These are phyloP conservation scores for Paradisaea rubra DNA, from an alignment of 2,113 vertebrate species.

Conservation along the genomic window DNA sequence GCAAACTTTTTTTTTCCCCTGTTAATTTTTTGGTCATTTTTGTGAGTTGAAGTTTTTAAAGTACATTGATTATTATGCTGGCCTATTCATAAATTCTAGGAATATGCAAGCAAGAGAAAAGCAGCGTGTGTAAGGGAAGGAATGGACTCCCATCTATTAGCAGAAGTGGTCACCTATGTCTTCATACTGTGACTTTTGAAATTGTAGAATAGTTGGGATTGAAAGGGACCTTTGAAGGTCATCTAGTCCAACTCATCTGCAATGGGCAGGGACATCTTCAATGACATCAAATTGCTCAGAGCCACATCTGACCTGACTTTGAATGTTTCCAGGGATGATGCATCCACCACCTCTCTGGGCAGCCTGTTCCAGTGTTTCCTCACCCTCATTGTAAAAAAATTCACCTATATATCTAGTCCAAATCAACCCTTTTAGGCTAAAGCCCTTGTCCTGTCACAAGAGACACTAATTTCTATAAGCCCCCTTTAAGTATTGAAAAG, in stretches of 20 bases:
- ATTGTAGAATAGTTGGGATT: neutral
- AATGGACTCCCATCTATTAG: neutral
- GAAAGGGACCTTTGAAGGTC: neutral
- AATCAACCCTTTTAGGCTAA: neutral
- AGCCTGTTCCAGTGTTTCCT: neutral
- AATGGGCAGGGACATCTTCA: neutral
- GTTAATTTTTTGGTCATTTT: neutral
- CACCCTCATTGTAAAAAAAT: neutral
- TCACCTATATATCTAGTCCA: neutral
- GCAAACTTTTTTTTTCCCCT: neutral
- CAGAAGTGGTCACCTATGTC: neutral
- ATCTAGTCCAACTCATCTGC: neutral
- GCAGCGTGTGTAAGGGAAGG: neutral
- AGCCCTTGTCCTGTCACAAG: neutral
- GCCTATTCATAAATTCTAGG: neutral
- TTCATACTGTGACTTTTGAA: neutral
- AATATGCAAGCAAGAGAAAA: neutral
- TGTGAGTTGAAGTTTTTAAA: neutral
- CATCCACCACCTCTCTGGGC: neutral
- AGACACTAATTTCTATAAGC: neutral
- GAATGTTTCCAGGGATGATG: neutral
- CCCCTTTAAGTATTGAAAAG: neutral
- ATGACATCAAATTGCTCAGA: neutral
- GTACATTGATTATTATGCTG: neutral
- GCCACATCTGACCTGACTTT: accelerated